phyloP scores from a whole-genome alignment of 2,888 invertebrate species.

The Caenorhabditis drosophilae region DNA sequence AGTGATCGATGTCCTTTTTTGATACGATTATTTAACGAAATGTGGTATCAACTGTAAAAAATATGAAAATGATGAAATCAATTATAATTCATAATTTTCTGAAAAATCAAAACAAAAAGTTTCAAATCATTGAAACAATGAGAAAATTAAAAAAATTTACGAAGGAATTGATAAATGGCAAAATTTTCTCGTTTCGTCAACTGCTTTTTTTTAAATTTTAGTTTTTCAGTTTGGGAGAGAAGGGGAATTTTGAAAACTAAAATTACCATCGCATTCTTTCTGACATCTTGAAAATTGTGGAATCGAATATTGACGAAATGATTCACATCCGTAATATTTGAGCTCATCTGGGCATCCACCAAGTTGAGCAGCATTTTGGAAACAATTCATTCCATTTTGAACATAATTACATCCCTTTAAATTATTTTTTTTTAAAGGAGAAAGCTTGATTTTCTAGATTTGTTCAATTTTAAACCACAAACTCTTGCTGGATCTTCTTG shows the following conservation, averaged over 20 bases:
- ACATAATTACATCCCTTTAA: conserved; percentile 42
- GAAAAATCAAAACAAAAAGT: neutral
- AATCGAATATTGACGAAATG: conserved; percentile 42
- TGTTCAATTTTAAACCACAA: neutral
- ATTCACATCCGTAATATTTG: conserved; percentile 49
- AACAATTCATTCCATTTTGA: conserved; percentile 41
- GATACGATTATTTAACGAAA: conserved; percentile 3
- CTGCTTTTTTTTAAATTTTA: too few relatives aligned
- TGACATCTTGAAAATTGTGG: conserved; percentile 27
- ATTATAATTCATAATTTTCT: neutral
- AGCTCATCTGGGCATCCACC: conserved; percentile 36
- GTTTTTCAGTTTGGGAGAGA: too few relatives aligned
- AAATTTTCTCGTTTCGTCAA: too few relatives aligned
- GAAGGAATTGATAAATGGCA: too few relatives aligned
- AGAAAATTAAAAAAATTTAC: neutral
- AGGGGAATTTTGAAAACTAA: too few relatives aligned
- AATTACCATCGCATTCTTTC: conserved; percentile 10
- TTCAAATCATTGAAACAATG: too few relatives aligned
- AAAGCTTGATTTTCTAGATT: too few relatives aligned
- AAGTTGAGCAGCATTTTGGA: conserved; percentile 15
- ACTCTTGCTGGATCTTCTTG: conserved; percentile 38
- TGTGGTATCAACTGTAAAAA: conserved; percentile 1
- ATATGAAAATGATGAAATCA: neutral
- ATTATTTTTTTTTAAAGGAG: neutral
- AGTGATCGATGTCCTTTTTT: too few relatives aligned